Conservation (phyloP, 2,113 vertebrate genomes). For the Nasalis larvatus region DNA sequence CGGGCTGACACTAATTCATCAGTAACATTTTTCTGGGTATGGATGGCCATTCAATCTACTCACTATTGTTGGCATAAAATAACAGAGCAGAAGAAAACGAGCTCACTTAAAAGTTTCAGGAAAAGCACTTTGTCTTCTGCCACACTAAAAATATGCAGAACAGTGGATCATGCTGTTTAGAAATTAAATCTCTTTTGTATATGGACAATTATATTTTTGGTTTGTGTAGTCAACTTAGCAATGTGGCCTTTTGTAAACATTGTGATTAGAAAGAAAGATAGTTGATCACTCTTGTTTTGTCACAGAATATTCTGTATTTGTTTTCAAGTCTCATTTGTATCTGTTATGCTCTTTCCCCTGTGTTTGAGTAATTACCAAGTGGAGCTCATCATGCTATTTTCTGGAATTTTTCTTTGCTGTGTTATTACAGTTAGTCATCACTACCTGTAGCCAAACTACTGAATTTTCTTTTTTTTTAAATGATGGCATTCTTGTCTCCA, state of each 20-base stretch:
- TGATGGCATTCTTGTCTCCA: not conserved
- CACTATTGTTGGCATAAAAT: not conserved
- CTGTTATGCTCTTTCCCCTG: not conserved
- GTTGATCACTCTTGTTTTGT: slow-evolving; percentile 8
- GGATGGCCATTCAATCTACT: not conserved
- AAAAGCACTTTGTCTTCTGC: not conserved
- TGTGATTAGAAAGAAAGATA: not conserved
- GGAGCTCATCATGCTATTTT: not conserved
- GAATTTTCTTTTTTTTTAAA: not conserved
- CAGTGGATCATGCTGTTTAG: slow-evolving; percentile 1
- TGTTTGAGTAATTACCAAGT: slow-evolving; percentile 27
- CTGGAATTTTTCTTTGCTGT: slow-evolving; percentile 26
- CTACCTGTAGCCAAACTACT: not conserved
- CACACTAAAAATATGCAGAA: slow-evolving; percentile 31
- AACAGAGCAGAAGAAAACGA: not conserved
- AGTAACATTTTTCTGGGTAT: slow-evolving; percentile 6
- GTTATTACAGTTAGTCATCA: not conserved
- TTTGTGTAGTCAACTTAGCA: not conserved
- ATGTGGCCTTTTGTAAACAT: not conserved
- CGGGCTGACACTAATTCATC: not conserved
- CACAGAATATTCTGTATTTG: slow-evolving; percentile 10
- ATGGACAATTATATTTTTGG: not conserved
- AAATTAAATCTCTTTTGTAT: slow-evolving; percentile 19
- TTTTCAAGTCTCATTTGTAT: not conserved
- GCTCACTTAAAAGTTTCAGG: not conserved